Evolutionary conservation across 2,888 invertebrate species (phyloP).

Genomic region (Coelopa pilipes): DNA sequence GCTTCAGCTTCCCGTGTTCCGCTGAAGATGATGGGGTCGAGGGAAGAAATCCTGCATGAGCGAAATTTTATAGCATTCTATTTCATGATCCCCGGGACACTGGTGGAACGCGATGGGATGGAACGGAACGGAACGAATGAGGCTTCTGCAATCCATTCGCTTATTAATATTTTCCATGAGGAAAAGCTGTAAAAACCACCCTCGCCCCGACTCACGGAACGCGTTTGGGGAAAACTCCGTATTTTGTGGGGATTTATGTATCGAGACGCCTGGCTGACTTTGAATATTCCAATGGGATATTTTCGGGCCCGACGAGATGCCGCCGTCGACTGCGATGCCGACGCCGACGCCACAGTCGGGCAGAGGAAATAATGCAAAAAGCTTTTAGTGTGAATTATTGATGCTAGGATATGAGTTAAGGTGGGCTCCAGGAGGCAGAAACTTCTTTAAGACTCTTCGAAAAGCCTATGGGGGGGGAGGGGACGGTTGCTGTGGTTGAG

Average conservation of each 20-base stretch:
- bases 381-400: slow-evolving; percentile 64
- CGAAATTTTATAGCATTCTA: slow-evolving; percentile 57
- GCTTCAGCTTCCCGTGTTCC: not conserved
- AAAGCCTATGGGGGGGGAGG: no score
- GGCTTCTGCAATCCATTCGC: slow-evolving; percentile 27
- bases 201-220: not conserved
- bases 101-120: no score
- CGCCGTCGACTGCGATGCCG: not conserved
- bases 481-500: not conserved
- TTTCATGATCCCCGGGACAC: slow-evolving; percentile 46
- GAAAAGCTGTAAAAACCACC: not conserved
- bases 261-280: slow-evolving; percentile 24
- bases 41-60: slow-evolving; percentile 47
- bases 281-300: slow-evolving; percentile 47
- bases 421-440: slow-evolving; percentile 27
- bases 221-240: slow-evolving; percentile 17
- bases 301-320: slow-evolving; percentile 26
- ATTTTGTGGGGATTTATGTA: slow-evolving; percentile 28
- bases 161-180: slow-evolving; percentile 26
- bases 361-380: slow-evolving; percentile 61
- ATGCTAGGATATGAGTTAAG: slow-evolving; percentile 39
- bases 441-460: slow-evolving; percentile 16
- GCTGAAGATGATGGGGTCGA: not conserved
- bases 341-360: slow-evolving; percentile 41
- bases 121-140: no score